Evolutionary conservation across 2,888 invertebrate species (phyloP).

Genomic region (Trissolcus brochymenae): DNA sequence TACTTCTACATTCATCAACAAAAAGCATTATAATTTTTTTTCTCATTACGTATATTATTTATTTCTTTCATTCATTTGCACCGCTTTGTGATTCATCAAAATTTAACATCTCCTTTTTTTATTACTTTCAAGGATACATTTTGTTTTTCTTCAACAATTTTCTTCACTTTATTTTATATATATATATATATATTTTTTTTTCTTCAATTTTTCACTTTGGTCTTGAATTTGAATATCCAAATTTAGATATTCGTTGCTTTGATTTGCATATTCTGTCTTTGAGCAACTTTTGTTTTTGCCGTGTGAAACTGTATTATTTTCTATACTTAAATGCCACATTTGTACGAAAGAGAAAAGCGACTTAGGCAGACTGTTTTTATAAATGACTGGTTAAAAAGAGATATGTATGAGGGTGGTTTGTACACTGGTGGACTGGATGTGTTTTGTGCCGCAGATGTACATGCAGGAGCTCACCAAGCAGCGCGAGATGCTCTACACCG

Average conservation of each 20-base stretch:
- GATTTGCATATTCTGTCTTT: constrained; percentile 34
- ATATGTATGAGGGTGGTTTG: constrained; percentile 70
- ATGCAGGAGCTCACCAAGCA: constrained; percentile 93
- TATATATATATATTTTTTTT: constrained; percentile 1
- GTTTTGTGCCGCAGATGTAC: constrained; percentile 85
- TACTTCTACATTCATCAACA: not conserved
- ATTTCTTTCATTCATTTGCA: constrained; percentile 22
- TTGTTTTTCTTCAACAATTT: constrained; percentile 9
- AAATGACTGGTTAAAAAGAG: constrained; percentile 21
- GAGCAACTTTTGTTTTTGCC: constrained; percentile 46
- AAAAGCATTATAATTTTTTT: not conserved
- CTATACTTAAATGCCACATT: constrained; percentile 46
- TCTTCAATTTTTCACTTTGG: constrained; percentile 3
- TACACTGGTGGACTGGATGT: constrained; percentile 75
- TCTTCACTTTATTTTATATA: constrained; percentile 11
- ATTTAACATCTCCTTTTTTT: constrained; percentile 2
- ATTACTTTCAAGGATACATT: not conserved
- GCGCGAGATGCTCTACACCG: constrained; percentile 88
- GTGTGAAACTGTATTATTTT: constrained; percentile 36
- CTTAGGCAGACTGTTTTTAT: constrained; percentile 46
- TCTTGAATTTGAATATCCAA: not conserved
- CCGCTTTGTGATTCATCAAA: constrained; percentile 31
- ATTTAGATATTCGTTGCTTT: constrained; percentile 10
- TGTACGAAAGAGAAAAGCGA: constrained; percentile 51
- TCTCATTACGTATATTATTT: not conserved